Base-by-base conservation (phyloP, 2,888 invertebrate genomes). In the Drosophila atripex region DNA sequence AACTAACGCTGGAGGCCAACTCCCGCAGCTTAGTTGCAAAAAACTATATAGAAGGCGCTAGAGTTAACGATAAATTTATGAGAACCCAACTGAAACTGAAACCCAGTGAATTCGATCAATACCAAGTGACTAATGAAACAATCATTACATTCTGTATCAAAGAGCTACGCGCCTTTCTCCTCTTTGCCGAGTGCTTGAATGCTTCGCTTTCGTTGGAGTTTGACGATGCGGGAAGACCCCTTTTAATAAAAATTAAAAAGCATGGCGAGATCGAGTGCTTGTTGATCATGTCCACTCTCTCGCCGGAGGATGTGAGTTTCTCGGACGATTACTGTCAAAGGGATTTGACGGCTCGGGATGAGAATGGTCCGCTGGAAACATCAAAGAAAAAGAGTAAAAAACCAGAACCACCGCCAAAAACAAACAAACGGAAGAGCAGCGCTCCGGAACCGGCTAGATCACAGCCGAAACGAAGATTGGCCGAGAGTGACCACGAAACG, bases 61-160 rank as follows among this genome's bases (percentile, higher is more conserved):
- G 92, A 84, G 92, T 93, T 91, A 94, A 94, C 77, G 93, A 93
- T 3, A 95, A 95, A 91, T 93, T 94, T 60, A 95, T 96, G 89
- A 93, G 95, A 73, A 96, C 97, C 1, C 96, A 97, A 89, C 92
- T 97, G 21, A 94, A 93, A 58, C 91, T 97, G 30, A 94, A 94
- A 75, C 78, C 90, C 1, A 83, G 75, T 5, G 91, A 91, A 71
- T 91, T 91, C 32, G 86, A 86, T 3, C 76, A 76, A 1, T 91
- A 90, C 59, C 77, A 73, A 39, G 83, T 91, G 16, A 59, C 65
- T 0, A 75, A 93, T 55, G 95, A 95, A 78, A 94, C 95, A 0
- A 93, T 93, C 21, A 94, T 98, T 30, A 97, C 97, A 75, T 97
- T 97, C 91, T 96, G 96, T 72, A 92, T 97, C 54, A 97, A 96